Percentiles rank a stretch among this genome's conserved stretches.
phyloP scores from a whole-genome alignment of 2,797 vertebrate genomes.

The Danio tinwini region DNA sequence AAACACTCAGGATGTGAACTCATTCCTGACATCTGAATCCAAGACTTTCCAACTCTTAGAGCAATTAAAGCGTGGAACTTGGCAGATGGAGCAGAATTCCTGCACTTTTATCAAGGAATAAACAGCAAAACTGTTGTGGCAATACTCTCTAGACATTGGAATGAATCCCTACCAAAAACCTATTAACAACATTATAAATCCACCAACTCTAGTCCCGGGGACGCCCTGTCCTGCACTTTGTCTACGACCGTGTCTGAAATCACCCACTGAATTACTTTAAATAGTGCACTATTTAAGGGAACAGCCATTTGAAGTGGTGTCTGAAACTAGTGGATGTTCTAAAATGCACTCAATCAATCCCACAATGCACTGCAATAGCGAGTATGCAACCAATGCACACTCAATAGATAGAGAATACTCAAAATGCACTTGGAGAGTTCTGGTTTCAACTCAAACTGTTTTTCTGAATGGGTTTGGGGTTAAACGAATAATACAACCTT shows the following conservation, averaged over 20 bases:
- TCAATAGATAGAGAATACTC: too few species aligned
- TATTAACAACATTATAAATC: constrained; percentile 14
- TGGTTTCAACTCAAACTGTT: not conserved
- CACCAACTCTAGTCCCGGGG: too few species aligned
- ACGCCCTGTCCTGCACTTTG: too few species aligned
- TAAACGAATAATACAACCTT: not conserved
- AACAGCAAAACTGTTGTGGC: constrained; percentile 38
- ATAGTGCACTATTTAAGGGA: too few species aligned
- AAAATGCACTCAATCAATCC: too few species aligned
- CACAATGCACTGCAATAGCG: too few species aligned
- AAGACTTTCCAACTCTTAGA: constrained; percentile 42
- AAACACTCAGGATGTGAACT: constrained; percentile 18
- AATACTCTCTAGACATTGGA: constrained; percentile 26
- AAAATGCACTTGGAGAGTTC: too few species aligned
- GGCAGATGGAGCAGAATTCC: constrained; percentile 40
- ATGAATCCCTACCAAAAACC: constrained; percentile 11
- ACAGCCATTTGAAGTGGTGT: too few species aligned
- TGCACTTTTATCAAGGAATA: constrained; percentile 50
- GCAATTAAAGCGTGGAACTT: constrained; percentile 50
- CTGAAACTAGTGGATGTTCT: too few species aligned
- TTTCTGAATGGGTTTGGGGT: not conserved
- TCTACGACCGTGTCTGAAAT: too few species aligned
- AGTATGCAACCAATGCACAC: too few species aligned
- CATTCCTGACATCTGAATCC: constrained; percentile 44
- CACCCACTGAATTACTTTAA: too few species aligned